These are phyloP conservation scores for Hydrozoanthus tunicans DNA, from an alignment of 64 coral and sea anemone species.

Conservation along the genomic window DNA sequence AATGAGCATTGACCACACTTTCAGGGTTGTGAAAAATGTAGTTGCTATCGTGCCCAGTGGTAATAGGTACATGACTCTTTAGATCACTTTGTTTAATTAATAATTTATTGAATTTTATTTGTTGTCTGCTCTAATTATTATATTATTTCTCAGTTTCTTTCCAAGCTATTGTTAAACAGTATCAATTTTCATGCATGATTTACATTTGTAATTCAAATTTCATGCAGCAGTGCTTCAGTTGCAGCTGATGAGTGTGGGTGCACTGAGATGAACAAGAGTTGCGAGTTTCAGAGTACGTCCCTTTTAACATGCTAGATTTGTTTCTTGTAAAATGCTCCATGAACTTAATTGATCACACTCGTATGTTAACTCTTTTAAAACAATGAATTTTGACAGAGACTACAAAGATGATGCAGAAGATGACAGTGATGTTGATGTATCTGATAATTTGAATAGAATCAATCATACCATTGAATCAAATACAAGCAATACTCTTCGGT, in stretches of 20 bases:
- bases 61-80: not conserved
- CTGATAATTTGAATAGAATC: not conserved
- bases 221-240: not conserved
- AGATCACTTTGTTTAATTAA: not conserved
- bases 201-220: not conserved
- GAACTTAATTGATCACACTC: not conserved
- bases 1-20: slow-evolving; percentile 28
- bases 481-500: not conserved
- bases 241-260: slow-evolving; percentile 7
- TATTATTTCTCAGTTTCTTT: not conserved
- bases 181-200: not conserved
- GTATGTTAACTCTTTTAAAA: not conserved
- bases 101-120: not conserved
- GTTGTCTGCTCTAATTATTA: not conserved
- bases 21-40: slow-evolving; percentile 37
- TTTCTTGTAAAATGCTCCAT: not conserved
- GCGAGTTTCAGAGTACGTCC: slow-evolving; percentile 6
- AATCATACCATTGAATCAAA: not conserved
- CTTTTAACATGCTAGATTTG: not conserved
- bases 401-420: slow-evolving; percentile 24
- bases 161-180: not conserved
- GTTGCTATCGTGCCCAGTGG: not conserved
- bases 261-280: slow-evolving; percentile 36
- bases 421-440: slow-evolving; percentile 7
- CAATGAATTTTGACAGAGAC: slow-evolving; percentile 9